Base-by-base conservation (phyloP, 1,140 invertebrate genomes). In the Macrotrachela quadricornifera region DNA sequence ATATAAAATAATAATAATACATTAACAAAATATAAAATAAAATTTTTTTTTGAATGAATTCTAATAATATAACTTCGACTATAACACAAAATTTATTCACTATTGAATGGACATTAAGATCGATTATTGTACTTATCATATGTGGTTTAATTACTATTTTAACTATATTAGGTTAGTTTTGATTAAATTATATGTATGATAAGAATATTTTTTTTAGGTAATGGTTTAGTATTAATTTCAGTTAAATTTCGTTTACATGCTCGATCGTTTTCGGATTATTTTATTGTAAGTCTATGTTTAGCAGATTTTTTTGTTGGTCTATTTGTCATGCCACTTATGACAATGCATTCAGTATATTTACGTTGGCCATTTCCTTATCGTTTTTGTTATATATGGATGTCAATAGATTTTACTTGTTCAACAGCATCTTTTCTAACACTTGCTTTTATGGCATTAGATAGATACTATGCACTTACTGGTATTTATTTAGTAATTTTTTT, bases 401-500 rank as follows among this genome's bases (percentile, higher is more conserved):
- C 51, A 13, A 39, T 53, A 40, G 51, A 53, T 18, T 53, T 53
- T 53, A 16, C 46, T 17, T 53, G 51, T 36, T 46, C 44, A 42
- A 46, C 51, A 48, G 51, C 51, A 10, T 53, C 51, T 8, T 53
- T 53, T 53, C 44, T 53, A n/a, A 53, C 51, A 11, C 40, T 53
- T 13, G 37, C 51, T 17, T 44, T 44, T 18, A 53, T 53, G 51
- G 46, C 51, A 45, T 46, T 53, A n/a, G 51, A 53, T 42, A n/a
- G 51, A n/a, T 53, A 53, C 37, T 46, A 53, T 42, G 46, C 46
- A 44, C 15, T 53, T 10, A 53, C 51, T 17, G 21, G 21, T 30
- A 30, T 30, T 30, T 8, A 30, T 30, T 30, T 30, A 4, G 3
- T 30, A 30, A 30, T 2, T 2, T 30, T 30, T 30, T 30, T 30